Evolutionary conservation across 2,888 invertebrate genomes (phyloP).

Genomic region (Xestia sexstrigata): DNA sequence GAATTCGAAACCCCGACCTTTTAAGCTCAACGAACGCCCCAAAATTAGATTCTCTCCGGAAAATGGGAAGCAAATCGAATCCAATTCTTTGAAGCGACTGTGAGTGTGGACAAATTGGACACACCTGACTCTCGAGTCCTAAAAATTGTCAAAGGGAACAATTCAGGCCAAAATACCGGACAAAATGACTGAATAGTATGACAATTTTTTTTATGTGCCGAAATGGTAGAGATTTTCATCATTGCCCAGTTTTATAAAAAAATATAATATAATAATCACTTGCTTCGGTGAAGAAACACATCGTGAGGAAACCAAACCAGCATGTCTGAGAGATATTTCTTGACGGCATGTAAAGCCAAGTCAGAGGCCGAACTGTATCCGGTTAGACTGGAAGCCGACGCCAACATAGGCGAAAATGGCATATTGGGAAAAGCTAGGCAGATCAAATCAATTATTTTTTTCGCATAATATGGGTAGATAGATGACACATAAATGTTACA

Average conservation of each 20-base stretch:
- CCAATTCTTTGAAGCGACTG: conserved; percentile 24
- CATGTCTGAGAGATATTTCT: not conserved
- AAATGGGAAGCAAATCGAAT: conserved; percentile 28
- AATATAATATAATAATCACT: not conserved
- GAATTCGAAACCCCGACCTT: conserved; percentile 35
- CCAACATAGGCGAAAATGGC: too few species aligned
- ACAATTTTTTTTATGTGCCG: too few species aligned
- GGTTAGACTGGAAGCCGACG: too few species aligned
- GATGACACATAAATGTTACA: too few species aligned
- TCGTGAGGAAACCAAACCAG: not conserved
- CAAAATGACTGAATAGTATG: too few species aligned
- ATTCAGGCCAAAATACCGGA: not conserved
- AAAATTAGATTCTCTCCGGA: conserved; percentile 27
- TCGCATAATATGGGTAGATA: too few species aligned
- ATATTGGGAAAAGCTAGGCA: too few species aligned
- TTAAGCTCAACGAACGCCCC: conserved; percentile 17
- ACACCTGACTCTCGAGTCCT: conserved; percentile 8
- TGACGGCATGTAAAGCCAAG: not conserved
- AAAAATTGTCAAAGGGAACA: conserved; percentile 21
- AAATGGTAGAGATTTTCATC: not conserved
- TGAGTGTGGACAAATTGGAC: conserved; percentile 32
- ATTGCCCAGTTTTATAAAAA: not conserved
- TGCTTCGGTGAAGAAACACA: not conserved
- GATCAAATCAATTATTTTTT: too few species aligned
- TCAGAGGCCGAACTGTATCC: too few species aligned